Percentiles rank a stretch among this genome's conserved stretches.
Conservation (phyloP, 2,113 vertebrate species). For the Albula goreensis region DNA sequence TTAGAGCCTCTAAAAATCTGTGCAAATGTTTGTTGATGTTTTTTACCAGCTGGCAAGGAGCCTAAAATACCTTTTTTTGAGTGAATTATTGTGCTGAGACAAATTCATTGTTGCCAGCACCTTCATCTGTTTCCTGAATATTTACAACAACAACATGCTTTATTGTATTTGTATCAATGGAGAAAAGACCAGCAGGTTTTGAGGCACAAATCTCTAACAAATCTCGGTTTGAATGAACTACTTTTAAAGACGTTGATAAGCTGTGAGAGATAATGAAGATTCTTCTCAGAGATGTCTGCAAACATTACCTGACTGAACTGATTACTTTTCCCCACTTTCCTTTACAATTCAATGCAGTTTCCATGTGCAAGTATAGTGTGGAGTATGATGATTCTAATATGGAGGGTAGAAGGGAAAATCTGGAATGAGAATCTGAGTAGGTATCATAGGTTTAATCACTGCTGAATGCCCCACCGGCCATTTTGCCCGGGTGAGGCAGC, state of each 20-base stretch:
- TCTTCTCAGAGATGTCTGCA: background rate
- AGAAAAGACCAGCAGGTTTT: background rate
- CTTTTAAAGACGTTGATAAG: background rate
- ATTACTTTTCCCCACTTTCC: background rate
- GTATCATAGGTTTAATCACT: background rate
- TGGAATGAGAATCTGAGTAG: background rate
- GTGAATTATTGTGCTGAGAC: background rate
- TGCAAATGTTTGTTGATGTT: background rate
- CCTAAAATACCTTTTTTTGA: background rate
- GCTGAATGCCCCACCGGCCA: background rate
- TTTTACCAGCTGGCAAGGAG: background rate
- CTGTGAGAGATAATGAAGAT: background rate
- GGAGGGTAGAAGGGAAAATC: background rate
- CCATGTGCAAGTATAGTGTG: background rate
- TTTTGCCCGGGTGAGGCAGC: background rate
- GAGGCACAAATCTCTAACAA: background rate
- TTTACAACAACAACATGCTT: background rate
- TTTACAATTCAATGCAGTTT: background rate
- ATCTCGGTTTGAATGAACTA: background rate
- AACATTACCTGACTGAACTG: background rate
- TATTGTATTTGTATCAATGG: background rate
- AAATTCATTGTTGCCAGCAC: background rate
- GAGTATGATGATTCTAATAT: background rate
- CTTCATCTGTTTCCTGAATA: background rate
- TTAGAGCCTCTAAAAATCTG: background rate